A percentile compares a stretch with the other conserved stretches of the same genome.
Conservation (phyloP, 2,113 vertebrate genomes). For the Oncorhynchus keta region DNA sequence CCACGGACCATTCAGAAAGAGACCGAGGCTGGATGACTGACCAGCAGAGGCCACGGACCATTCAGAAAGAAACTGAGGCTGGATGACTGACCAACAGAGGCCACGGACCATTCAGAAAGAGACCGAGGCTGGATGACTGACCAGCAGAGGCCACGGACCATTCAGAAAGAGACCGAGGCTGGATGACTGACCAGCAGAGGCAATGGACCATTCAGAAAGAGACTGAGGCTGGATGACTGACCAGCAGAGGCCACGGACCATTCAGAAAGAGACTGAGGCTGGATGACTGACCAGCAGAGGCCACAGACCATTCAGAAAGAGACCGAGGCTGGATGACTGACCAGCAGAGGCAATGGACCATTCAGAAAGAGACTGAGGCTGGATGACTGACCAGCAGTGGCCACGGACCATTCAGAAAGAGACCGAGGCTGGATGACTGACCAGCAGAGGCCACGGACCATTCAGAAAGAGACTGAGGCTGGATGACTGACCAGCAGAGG, state of each 20-base stretch:
- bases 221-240: slow-evolving; percentile 3
- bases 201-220: too few relatives aligned
- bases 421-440: slow-evolving; percentile 30
- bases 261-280: slow-evolving; percentile 22
- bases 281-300: too few relatives aligned
- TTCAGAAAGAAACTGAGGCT: too few relatives aligned
- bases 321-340: slow-evolving; percentile 33
- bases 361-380: too few relatives aligned
- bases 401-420: slow-evolving; percentile 22
- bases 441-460: slow-evolving; percentile 50
- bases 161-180: slow-evolving; percentile 20
- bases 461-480: too few relatives aligned
- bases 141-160: neutral
- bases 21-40: too few relatives aligned
- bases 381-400: too few relatives aligned
- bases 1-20: slow-evolving; percentile 22
- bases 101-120: slow-evolving; percentile 11
- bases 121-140: too few relatives aligned
- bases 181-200: too few relatives aligned
- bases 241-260: too few relatives aligned
- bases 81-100: slow-evolving; percentile 58
- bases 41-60: too few relatives aligned
- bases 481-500: slow-evolving; percentile 63
- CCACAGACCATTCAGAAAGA: too few relatives aligned
- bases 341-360: slow-evolving; percentile 52